Evolutionary conservation across 2,888 invertebrate genomes (phyloP).

Genomic region (Neoaliturus tenellus): DNA sequence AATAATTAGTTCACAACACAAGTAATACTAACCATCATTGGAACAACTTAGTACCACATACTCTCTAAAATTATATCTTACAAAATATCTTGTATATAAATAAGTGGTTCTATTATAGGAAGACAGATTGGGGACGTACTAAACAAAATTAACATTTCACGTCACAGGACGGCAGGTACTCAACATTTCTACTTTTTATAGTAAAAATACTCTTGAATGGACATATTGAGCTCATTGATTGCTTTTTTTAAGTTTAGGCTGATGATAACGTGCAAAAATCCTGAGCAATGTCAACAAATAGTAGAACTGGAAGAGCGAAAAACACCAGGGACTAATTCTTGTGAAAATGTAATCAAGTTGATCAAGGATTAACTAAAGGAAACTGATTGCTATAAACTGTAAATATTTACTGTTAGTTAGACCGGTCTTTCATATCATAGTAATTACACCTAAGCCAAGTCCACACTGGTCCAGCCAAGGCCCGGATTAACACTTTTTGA

Average conservation of each 20-base stretch:
- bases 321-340: background rate
- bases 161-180: conserved; percentile 43
- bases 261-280: conserved; percentile 10
- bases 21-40: conserved; percentile 40
- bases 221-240: conserved; percentile 41
- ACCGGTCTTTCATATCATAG: too few relatives aligned
- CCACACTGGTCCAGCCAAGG: too few relatives aligned
- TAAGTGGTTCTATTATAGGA: conserved; percentile 11
- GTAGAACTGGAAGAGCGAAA: background rate
- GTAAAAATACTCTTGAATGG: conserved; percentile 38
- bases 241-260: conserved; percentile 39
- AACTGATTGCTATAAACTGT: too few relatives aligned
- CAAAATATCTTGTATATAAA: conserved; percentile 31
- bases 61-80: conserved; percentile 41
- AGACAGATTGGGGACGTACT: conserved; percentile 33
- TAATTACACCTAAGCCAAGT: too few relatives aligned
- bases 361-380: too few relatives aligned
- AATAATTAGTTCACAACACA: conserved; percentile 34
- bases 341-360: too few relatives aligned
- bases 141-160: conserved; percentile 18
- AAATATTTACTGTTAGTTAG: too few relatives aligned
- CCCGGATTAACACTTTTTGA: too few relatives aligned
- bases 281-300: conserved; percentile 29
- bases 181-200: conserved; percentile 7
- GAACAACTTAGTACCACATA: background rate